Conservation (phyloP, 2,797 vertebrate genomes). For the Alca torda region DNA sequence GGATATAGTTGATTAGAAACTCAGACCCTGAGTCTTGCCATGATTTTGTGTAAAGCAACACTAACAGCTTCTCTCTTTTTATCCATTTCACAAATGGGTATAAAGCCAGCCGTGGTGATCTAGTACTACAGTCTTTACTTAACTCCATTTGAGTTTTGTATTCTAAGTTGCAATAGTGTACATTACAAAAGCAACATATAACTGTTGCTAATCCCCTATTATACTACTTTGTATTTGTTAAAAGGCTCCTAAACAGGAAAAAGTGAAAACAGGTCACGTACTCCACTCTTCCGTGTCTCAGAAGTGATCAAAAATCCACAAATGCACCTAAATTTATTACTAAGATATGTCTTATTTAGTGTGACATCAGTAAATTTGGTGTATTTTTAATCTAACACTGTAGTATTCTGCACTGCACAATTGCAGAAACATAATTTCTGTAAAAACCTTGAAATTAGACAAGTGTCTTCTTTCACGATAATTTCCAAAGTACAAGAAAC, state of each 20-base stretch:
- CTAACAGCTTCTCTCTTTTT: background rate
- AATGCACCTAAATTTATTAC: background rate
- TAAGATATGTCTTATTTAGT: background rate
- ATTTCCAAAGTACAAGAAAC: background rate
- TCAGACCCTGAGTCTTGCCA: background rate
- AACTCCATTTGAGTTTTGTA: background rate
- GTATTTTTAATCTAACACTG: background rate
- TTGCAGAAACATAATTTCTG: background rate
- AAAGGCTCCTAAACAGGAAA: background rate
- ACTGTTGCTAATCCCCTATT: background rate
- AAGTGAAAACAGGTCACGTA: background rate
- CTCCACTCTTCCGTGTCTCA: background rate
- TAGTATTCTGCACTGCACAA: background rate
- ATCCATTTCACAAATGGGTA: background rate
- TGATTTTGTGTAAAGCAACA: background rate
- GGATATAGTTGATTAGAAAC: background rate
- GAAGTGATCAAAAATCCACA: background rate
- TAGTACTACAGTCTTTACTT: background rate
- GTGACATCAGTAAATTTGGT: background rate
- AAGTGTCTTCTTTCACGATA: background rate
- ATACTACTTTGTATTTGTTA: background rate
- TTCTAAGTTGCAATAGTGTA: background rate
- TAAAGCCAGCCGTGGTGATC: background rate
- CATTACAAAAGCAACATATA: background rate
- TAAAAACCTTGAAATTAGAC: background rate